Evolutionary conservation across 2,113 vertebrate species (phyloP).

Genomic region (Seriola quinqueradiata): DNA sequence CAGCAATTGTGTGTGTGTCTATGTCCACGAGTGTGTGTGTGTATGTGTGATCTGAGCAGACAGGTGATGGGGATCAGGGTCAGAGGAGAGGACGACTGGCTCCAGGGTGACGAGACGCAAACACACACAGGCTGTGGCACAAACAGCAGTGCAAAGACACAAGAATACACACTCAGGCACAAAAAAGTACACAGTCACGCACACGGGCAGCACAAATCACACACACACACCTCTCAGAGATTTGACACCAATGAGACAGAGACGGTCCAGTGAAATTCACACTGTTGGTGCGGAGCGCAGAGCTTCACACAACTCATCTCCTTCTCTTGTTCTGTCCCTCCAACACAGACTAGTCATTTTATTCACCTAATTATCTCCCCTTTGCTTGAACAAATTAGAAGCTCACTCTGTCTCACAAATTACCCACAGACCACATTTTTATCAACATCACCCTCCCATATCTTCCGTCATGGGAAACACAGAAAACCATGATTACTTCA

Average conservation of each 20-base stretch:
- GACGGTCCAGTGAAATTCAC: constrained; percentile 36
- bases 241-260: constrained; percentile 52
- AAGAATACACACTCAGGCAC: constrained; percentile 24
- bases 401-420: constrained; percentile 6
- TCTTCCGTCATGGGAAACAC: constrained; percentile 35
- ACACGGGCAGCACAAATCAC: neutral
- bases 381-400: constrained; percentile 26
- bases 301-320: constrained; percentile 8
- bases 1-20: constrained; percentile 60
- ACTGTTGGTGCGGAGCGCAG: constrained; percentile 21
- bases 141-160: constrained; percentile 9
- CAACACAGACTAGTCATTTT: constrained; percentile 14
- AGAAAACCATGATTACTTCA: constrained; percentile 46
- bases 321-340: neutral
- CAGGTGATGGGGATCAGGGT: constrained; percentile 81
- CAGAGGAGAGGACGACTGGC: constrained; percentile 69
- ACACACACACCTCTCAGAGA: constrained; percentile 39
- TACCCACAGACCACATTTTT: constrained; percentile 38
- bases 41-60: constrained; percentile 73
- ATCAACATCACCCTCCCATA: constrained; percentile 36
- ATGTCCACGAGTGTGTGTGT: constrained; percentile 44
- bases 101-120: constrained; percentile 70
- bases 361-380: constrained; percentile 30
- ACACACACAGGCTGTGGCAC: constrained; percentile 28
- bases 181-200: constrained; percentile 14